Conservation (phyloP, 2,113 vertebrate genomes). For the Eubucco bourcierii region DNA sequence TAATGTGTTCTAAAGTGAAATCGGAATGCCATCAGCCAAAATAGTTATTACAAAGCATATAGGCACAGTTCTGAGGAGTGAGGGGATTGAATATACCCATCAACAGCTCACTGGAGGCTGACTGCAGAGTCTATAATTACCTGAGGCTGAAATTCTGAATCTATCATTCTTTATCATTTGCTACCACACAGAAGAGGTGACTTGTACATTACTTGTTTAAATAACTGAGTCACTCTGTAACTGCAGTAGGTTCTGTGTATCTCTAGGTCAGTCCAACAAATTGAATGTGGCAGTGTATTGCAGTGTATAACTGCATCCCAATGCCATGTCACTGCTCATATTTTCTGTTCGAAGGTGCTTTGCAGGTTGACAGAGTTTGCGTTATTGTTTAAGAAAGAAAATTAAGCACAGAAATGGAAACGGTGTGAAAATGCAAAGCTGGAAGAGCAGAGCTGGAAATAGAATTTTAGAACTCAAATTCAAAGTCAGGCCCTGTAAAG, state of each 20-base stretch:
- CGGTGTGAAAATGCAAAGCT: neutral
- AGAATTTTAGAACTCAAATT: neutral
- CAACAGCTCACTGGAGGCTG: neutral
- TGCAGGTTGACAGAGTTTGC: neutral
- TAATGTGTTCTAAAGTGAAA: constrained; percentile 18
- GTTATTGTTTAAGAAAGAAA: neutral
- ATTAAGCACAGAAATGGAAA: neutral
- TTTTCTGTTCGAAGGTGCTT: too few relatives aligned
- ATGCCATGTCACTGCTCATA: neutral
- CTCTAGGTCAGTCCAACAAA: neutral
- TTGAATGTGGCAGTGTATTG: neutral
- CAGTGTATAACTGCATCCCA: neutral
- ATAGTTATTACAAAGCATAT: neutral
- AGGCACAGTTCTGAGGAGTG: neutral
- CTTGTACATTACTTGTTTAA: neutral
- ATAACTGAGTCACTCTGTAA: neutral
- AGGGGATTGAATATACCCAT: neutral
- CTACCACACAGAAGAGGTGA: neutral
- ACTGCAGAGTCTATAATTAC: neutral
- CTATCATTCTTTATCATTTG: neutral
- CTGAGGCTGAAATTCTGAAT: neutral
- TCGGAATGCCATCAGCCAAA: constrained; percentile 11
- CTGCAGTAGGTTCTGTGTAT: neutral
- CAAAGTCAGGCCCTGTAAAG: neutral
- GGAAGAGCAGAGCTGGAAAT: neutral